phyloP scores from a whole-genome alignment of 2,888 invertebrate species.

The Andricus curvator region DNA sequence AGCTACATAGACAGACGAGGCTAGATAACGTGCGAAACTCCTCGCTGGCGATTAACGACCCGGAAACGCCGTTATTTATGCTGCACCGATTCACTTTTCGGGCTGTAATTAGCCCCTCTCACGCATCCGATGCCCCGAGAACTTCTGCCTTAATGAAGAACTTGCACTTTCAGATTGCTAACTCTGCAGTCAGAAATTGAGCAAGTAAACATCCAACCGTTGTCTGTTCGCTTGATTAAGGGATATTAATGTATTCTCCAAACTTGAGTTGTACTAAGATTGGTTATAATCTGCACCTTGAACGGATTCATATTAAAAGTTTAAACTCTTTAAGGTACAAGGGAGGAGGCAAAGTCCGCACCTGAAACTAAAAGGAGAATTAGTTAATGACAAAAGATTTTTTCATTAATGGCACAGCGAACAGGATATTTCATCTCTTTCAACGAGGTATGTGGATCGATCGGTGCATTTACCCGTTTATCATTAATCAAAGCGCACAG shows the following conservation, averaged over 20 bases:
- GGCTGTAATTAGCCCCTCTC: constrained; percentile 58
- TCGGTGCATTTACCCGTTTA: constrained; percentile 67
- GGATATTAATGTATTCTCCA: not conserved
- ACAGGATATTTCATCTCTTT: not conserved
- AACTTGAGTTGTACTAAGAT: not conserved
- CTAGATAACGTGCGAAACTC: constrained; percentile 53
- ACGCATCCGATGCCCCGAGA: constrained; percentile 46
- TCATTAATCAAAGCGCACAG: constrained; percentile 71
- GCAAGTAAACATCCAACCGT: constrained; percentile 1
- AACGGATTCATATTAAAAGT: no score
- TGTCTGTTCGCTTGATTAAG: not conserved
- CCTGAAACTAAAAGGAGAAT: no score
- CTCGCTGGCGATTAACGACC: constrained; percentile 57
- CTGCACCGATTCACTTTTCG: constrained; percentile 58
- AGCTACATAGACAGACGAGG: constrained; percentile 49
- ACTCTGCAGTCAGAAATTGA: constrained; percentile 3
- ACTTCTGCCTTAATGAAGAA: constrained; percentile 19
- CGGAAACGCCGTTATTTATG: constrained; percentile 58
- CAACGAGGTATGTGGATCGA: constrained; percentile 52
- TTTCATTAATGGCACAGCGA: not conserved
- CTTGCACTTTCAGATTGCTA: constrained; percentile 10
- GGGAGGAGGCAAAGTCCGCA: no score
- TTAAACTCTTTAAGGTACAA: no score
- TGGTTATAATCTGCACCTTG: not conserved
- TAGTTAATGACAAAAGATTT: not conserved